These are phyloP conservation scores for Trichosurus vulpecula DNA, from an alignment of 2,797 vertebrate genomes.

Conservation along the genomic window DNA sequence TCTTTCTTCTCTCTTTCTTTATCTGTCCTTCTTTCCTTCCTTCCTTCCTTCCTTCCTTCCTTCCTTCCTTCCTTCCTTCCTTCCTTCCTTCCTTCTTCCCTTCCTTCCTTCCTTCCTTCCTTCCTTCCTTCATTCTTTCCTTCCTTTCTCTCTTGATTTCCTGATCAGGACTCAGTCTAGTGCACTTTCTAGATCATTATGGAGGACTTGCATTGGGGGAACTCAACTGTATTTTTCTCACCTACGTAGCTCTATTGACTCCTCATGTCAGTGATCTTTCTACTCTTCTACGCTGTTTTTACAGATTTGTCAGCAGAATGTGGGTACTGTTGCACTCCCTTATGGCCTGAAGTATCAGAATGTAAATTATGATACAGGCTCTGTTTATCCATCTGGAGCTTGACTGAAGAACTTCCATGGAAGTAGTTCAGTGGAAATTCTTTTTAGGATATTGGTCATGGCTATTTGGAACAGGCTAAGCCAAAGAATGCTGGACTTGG, in stretches of 20 bases:
- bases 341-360: not conserved
- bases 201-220: not conserved
- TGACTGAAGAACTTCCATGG: not conserved
- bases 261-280: not conserved
- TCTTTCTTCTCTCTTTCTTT: too few relatives aligned
- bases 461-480: not conserved
- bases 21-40: too few relatives aligned
- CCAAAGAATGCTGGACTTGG: not conserved
- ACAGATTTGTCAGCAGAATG: not conserved
- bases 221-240: not conserved
- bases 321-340: not conserved
- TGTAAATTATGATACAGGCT: rapidly evolving
- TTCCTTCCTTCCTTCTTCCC: too few relatives aligned
- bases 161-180: not conserved
- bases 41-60: too few relatives aligned
- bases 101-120: rapidly evolving
- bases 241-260: not conserved
- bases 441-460: not conserved
- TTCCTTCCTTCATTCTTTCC: not conserved
- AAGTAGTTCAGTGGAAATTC: not conserved
- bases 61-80: too few relatives aligned
- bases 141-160: not conserved
- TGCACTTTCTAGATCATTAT: not conserved
- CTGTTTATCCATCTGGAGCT: not conserved
- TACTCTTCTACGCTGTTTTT: not conserved